Percentiles rank a stretch among this genome's conserved stretches.
Evolutionary conservation across 2,797 vertebrate species (phyloP).

Genomic region (Euthynnus affinis): DNA sequence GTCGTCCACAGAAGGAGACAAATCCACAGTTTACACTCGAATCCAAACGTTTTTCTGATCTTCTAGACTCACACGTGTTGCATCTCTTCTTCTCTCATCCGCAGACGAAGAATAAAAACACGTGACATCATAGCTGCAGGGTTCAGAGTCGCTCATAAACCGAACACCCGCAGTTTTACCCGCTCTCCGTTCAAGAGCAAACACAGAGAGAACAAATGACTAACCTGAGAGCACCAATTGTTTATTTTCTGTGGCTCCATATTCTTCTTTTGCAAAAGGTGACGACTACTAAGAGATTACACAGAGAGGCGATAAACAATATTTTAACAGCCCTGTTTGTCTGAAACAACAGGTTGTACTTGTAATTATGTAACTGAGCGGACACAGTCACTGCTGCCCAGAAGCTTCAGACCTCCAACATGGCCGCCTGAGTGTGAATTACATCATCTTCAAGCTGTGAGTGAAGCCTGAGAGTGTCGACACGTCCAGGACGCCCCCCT

Average conservation of each 20-base stretch:
- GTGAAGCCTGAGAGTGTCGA: not conserved
- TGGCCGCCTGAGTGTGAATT: not conserved
- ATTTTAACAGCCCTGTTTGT: too few relatives aligned
- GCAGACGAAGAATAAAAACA: not conserved
- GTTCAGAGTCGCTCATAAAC: too few relatives aligned
- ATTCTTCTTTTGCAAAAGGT: not conserved
- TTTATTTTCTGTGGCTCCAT: too few relatives aligned
- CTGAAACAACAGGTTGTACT: not conserved
- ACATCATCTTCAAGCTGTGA: conserved; percentile 16
- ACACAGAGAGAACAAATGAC: not conserved
- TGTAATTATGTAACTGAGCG: not conserved
- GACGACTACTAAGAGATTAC: too few relatives aligned
- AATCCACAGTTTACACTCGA: not conserved
- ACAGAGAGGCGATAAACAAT: not conserved
- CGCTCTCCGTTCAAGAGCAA: too few relatives aligned
- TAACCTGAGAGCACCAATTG: too few relatives aligned
- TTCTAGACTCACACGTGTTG: not conserved
- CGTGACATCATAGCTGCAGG: not conserved
- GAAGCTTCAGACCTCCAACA: conserved; percentile 17
- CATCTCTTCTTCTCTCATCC: not conserved
- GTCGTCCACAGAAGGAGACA: not conserved
- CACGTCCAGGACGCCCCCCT: conserved; percentile 27
- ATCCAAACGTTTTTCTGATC: not conserved
- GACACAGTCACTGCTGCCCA: not conserved
- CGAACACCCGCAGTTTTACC: too few relatives aligned